These are phyloP conservation scores for Siniperca knerii DNA, from an alignment of 2,113 vertebrate species.

Conservation along the genomic window DNA sequence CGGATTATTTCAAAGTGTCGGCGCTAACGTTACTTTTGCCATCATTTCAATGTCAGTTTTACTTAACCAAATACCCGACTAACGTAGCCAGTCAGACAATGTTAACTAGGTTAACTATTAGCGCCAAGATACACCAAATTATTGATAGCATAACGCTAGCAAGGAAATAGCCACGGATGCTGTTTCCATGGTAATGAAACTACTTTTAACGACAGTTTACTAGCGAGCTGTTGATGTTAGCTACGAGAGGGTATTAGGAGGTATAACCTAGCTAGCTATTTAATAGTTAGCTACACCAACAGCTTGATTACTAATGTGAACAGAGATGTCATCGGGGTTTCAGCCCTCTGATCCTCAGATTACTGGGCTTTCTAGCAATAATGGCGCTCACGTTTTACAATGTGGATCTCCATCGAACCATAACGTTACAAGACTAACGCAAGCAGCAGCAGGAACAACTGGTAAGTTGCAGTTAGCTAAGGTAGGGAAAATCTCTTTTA, in stretches of 20 bases:
- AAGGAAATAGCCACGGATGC: not conserved
- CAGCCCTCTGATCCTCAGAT: not conserved
- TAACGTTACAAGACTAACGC: not conserved
- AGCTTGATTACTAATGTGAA: not conserved
- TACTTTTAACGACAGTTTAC: not conserved
- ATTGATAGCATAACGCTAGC: not conserved
- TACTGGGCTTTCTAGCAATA: not conserved
- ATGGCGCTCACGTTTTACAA: not conserved
- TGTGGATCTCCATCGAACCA: not conserved
- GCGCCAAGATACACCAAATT: not conserved
- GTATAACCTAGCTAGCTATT: not conserved
- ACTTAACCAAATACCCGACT: fast-evolving
- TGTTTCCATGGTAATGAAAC: constrained; percentile 73
- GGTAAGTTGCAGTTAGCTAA: constrained; percentile 40
- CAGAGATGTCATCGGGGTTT: constrained; percentile 30
- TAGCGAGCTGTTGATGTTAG: not conserved
- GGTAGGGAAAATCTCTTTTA: not conserved
- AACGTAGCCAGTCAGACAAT: fast-evolving
- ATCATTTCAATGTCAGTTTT: fast-evolving
- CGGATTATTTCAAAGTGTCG: constrained; percentile 26
- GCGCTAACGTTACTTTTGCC: constrained; percentile 24
- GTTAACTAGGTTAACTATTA: not conserved
- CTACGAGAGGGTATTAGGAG: not conserved
- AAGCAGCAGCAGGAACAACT: not conserved
- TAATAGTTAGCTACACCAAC: not conserved